Percentiles rank a stretch among this genome's conserved stretches.
Conservation (phyloP, 92 coral and sea anemone genomes). For the Metridium senile region DNA sequence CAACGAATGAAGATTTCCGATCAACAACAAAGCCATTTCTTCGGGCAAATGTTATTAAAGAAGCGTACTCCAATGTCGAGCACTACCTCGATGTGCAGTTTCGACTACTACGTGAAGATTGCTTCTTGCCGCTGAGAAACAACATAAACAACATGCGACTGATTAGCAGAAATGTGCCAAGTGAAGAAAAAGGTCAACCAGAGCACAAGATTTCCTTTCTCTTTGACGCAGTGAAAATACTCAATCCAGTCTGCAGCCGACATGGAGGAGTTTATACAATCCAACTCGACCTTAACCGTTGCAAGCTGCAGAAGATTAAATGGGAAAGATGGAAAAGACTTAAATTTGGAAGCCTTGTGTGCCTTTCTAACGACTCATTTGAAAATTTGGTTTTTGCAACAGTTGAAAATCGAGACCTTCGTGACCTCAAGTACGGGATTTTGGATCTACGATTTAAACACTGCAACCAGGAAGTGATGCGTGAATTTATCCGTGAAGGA, state of each 20-base stretch:
- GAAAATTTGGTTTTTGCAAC: slow-evolving; percentile 67
- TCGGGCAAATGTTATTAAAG: slow-evolving; percentile 71
- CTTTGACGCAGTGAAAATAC: slow-evolving; percentile 61
- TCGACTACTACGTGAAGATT: slow-evolving; percentile 85
- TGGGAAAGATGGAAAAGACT: slow-evolving; percentile 80
- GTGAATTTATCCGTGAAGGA: slow-evolving; percentile 31
- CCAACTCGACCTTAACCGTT: slow-evolving; percentile 51
- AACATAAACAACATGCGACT: slow-evolving; percentile 45
- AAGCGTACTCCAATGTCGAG: slow-evolving; percentile 57
- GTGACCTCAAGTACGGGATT: slow-evolving; percentile 53
- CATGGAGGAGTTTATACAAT: slow-evolving; percentile 67
- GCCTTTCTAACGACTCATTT: slow-evolving; percentile 74
- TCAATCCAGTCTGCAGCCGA: slow-evolving; percentile 54
- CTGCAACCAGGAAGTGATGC: slow-evolving; percentile 1
- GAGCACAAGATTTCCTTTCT: slow-evolving; percentile 17
- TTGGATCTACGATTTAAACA: slow-evolving; percentile 77
- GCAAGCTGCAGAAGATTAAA: slow-evolving; percentile 41
- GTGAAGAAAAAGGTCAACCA: background rate
- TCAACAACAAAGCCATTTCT: slow-evolving; percentile 64
- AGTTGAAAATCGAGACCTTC: slow-evolving; percentile 69
- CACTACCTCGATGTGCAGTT: slow-evolving; percentile 95
- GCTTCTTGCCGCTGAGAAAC: slow-evolving; percentile 66
- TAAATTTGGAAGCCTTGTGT: slow-evolving; percentile 74
- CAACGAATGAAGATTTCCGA: slow-evolving; percentile 65
- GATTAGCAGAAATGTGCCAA: background rate